Conservation (phyloP, 2,797 vertebrate genomes). For the Phrynocephalus guinanensis region DNA sequence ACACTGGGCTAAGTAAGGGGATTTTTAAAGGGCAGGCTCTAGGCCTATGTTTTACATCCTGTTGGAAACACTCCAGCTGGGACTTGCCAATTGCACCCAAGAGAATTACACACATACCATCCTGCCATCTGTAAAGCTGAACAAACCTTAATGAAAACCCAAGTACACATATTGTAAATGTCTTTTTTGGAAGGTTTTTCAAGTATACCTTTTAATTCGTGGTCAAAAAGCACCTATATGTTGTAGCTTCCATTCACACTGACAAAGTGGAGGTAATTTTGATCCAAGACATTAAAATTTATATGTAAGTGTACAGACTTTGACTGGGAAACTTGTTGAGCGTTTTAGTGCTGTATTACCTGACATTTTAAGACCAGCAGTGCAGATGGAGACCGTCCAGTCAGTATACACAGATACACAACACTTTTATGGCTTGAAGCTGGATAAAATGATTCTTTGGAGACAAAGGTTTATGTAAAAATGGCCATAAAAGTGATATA, state of each 20-base stretch:
- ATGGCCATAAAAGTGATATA: slow-evolving; percentile 45
- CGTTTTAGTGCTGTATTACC: slow-evolving; percentile 62
- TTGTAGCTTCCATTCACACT: slow-evolving; percentile 63
- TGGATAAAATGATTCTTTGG: slow-evolving; percentile 48
- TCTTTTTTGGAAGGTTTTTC: slow-evolving; percentile 19
- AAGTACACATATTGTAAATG: slow-evolving; percentile 55
- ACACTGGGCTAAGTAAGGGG: slow-evolving; percentile 70
- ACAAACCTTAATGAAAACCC: slow-evolving; percentile 62
- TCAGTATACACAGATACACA: slow-evolving; percentile 49
- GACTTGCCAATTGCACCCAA: slow-evolving; percentile 65
- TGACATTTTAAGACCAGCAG: slow-evolving; percentile 66
- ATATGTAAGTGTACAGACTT: slow-evolving; percentile 49
- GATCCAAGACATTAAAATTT: slow-evolving; percentile 54
- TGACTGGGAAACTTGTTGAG: slow-evolving; percentile 62
- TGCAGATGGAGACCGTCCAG: slow-evolving; percentile 62
- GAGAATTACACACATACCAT: slow-evolving; percentile 65
- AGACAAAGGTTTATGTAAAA: slow-evolving; percentile 38
- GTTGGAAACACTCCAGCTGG: slow-evolving; percentile 72
- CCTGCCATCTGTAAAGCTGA: slow-evolving; percentile 67
- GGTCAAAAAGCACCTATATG: slow-evolving; percentile 45
- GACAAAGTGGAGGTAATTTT: slow-evolving; percentile 45
- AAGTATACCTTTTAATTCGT: slow-evolving; percentile 48
- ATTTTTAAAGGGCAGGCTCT: slow-evolving; percentile 68
- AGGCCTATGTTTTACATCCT: slow-evolving; percentile 72
- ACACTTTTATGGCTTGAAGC: slow-evolving; percentile 56